These are phyloP conservation scores for Chamaetylas fuelleborni DNA, from an alignment of 2,113 vertebrate species.

Conservation along the genomic window DNA sequence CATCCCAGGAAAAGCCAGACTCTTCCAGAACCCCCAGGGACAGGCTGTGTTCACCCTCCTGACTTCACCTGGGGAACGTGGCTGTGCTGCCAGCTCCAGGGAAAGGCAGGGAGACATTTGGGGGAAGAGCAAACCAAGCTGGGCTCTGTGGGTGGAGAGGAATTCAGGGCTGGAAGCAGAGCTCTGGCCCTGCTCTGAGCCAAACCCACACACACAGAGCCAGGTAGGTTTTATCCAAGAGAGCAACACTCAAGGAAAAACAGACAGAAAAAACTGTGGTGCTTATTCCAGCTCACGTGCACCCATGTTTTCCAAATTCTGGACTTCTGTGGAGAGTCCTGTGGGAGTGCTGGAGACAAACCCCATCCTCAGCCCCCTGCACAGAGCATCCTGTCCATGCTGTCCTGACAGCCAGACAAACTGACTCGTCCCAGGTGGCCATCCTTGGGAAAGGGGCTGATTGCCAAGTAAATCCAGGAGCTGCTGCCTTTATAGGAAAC, in stretches of 20 bases:
- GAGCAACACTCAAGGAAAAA: neutral
- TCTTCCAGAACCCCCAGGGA: neutral
- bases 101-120: neutral
- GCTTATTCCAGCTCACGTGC: neutral
- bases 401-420: neutral
- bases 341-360: neutral
- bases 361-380: neutral
- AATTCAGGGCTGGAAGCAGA: neutral
- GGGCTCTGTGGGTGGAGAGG: neutral
- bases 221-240: neutral
- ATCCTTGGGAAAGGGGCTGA: neutral
- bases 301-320: neutral
- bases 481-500: conserved; percentile 1
- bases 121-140: neutral
- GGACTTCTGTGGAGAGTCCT: neutral
- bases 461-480: conserved; percentile 34
- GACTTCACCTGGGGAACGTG: neutral
- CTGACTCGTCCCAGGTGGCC: neutral
- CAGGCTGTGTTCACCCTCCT: neutral
- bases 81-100: neutral
- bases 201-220: neutral
- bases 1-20: neutral
- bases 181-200: neutral
- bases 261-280: neutral
- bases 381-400: neutral